phyloP scores from a whole-genome alignment of 1,140 invertebrate species.

The Sycobia sp. region DNA sequence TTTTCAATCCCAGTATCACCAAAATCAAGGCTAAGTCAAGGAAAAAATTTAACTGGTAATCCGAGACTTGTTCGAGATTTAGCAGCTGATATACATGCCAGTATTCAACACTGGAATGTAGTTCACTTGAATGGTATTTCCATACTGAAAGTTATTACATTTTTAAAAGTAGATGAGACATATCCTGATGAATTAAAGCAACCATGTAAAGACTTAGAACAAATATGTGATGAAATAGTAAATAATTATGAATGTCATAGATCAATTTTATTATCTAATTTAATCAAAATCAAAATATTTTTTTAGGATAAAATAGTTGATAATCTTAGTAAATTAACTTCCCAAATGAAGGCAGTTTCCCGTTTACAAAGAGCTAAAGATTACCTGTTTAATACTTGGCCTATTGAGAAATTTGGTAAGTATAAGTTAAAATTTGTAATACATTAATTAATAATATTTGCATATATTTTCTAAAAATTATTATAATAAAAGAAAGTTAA shows the following conservation, averaged over 20 bases:
- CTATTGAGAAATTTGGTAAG: conserved; percentile 45
- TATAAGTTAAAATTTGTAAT: neutral
- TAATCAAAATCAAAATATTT: conserved; percentile 2
- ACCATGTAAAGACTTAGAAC: conserved; percentile 45
- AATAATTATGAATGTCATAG: no score
- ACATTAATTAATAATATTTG: neutral
- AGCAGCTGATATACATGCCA: conserved; percentile 45
- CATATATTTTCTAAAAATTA: neutral
- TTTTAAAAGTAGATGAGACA: conserved; percentile 38
- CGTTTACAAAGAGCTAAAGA: conserved; percentile 34
- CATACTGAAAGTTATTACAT: conserved; percentile 44
- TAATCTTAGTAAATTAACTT: conserved; percentile 39
- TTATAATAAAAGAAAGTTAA: no score
- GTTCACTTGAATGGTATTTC: conserved; percentile 44
- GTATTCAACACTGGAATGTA: conserved; percentile 50
- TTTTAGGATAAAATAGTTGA: conserved; percentile 44
- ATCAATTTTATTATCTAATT: neutral
- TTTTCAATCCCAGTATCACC: conserved; percentile 40
- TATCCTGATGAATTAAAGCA: conserved; percentile 41
- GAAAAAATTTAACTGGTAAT: conserved; percentile 51
- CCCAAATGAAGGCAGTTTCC: conserved; percentile 39
- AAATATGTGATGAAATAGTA: conserved; percentile 44
- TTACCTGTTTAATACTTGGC: conserved; percentile 49
- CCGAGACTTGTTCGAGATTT: conserved; percentile 46
- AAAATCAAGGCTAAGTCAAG: conserved; percentile 33